Base-by-base conservation (phyloP, 2,113 vertebrate genomes). In the Pangasianodon gigas region DNA sequence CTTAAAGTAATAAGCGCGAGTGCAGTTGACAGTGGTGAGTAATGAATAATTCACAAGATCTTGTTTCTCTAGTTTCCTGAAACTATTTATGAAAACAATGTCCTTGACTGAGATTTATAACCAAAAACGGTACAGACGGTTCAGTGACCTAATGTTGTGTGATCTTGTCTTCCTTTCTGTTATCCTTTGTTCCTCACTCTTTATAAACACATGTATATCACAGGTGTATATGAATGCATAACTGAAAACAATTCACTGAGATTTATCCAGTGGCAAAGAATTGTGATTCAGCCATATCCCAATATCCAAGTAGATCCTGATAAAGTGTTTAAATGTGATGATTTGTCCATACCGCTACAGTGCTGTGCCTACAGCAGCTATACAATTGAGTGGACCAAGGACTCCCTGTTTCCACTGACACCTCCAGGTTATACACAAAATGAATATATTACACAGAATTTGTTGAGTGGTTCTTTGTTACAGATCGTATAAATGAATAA, bases 181-280 rank as follows among this genome's bases (percentile, higher is more conserved):
- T 44, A 48, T 69, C 6, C 62, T 51, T 60, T 26, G 14, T 44
- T 81, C 29, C 37, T 18, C 10, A 32, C 9, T 69, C 10, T 1
- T 62, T 58, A 37, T 37, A 37, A 37, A 37, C 19, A 58, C 56
- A 58, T 32, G 16, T 75, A 21, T 41, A 19, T 90, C 37, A 65
- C 91, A 96, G 95, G 94, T 46, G 0, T 0, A 16, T 96, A 95
- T 65, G 44, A 91, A 81, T 96, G 95, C 48, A 90, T 41, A 69
- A 60, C 93, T 13, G 52, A 0, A 14, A 85, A 56, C 0, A 3
- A 0, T 0, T 24, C 0, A 13, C 8, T 95, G 6, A 1, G 44
- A 0, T 91, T 93, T 86, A 6, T 67, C 6, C 94, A 95, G 81
- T 84, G 26, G 1, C 90, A 91, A 87, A 0, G 0, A 4, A 44